Percentiles rank a stretch among this genome's conserved stretches.
phyloP scores from a whole-genome alignment of 2,797 vertebrate species.

The Brachyalestes nurse region DNA sequence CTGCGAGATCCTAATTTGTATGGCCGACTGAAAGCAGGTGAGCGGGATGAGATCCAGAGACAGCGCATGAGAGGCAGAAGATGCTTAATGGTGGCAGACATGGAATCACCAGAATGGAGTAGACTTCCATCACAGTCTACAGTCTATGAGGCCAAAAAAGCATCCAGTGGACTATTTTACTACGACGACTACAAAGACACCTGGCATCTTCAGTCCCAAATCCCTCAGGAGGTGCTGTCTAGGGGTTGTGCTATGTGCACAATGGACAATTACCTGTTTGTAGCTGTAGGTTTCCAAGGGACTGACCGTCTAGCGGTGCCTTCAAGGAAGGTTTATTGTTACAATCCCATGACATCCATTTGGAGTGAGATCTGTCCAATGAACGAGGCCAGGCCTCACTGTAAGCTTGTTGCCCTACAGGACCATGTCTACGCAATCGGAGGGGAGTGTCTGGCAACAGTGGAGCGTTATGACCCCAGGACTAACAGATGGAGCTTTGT shows the following conservation, averaged over 20 bases:
- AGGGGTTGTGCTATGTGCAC: slow-evolving; percentile 85
- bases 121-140: slow-evolving; percentile 44
- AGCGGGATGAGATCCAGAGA: slow-evolving; percentile 85
- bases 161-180: slow-evolving; percentile 81
- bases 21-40: slow-evolving; percentile 78
- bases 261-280: slow-evolving; percentile 95
- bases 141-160: slow-evolving; percentile 53
- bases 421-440: slow-evolving; percentile 93
- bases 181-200: slow-evolving; percentile 81
- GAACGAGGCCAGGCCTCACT: slow-evolving; percentile 90
- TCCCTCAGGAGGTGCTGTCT: slow-evolving; percentile 86
- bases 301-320: slow-evolving; percentile 69
- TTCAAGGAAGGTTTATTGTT: slow-evolving; percentile 91
- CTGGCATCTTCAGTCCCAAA: slow-evolving; percentile 81
- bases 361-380: slow-evolving; percentile 90
- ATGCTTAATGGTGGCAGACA: slow-evolving; percentile 82
- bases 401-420: slow-evolving; percentile 88
- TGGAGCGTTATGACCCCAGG: slow-evolving; percentile 90
- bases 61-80: slow-evolving; percentile 78
- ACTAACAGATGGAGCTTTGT: slow-evolving; percentile 86
- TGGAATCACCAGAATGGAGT: slow-evolving; percentile 77
- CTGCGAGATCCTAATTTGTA: slow-evolving; percentile 84
- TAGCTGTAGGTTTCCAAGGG: slow-evolving; percentile 86
- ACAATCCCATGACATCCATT: slow-evolving; percentile 86
- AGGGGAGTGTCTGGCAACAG: slow-evolving; percentile 89